Evolutionary conservation across 1,140 invertebrate species (phyloP).

Genomic region (Papilio polytes): DNA sequence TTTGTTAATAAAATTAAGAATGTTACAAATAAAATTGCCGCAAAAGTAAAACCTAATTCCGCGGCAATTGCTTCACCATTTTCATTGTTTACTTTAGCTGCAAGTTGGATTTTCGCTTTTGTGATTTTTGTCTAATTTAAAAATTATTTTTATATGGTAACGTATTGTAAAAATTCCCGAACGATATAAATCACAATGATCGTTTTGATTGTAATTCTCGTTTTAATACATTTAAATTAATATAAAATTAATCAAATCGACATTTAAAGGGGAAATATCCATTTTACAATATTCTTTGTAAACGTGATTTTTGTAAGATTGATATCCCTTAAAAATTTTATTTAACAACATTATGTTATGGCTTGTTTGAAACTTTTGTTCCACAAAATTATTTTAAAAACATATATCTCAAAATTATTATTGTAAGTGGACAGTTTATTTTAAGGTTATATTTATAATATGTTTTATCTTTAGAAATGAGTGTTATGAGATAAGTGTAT

Average conservation of each 20-base stretch:
- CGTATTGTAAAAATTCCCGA: neutral
- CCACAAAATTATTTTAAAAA: neutral
- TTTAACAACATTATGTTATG: no score
- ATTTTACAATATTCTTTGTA: neutral
- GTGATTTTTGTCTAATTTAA: constrained; percentile 39
- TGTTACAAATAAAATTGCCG: constrained; percentile 65
- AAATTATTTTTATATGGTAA: neutral
- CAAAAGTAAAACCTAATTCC: constrained; percentile 61
- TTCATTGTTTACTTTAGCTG: constrained; percentile 48
- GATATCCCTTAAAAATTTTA: no score
- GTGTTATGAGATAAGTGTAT: neutral
- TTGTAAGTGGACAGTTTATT: neutral
- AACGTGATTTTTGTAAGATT: neutral
- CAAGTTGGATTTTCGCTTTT: constrained; percentile 49
- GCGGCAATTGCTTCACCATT: constrained; percentile 42
- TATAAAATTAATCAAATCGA: neutral
- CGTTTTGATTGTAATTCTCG: neutral
- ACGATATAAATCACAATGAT: neutral
- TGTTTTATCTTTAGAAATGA: neutral
- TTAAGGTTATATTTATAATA: neutral
- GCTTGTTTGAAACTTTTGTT: neutral
- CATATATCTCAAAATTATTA: neutral
- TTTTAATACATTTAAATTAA: neutral
- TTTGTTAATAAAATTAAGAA: constrained; percentile 77
- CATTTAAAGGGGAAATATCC: neutral